Percentiles rank a stretch among this genome's conserved stretches.
phyloP scores from a whole-genome alignment of 2,113 vertebrate genomes.

The Petrocephalus microphthalmus region DNA sequence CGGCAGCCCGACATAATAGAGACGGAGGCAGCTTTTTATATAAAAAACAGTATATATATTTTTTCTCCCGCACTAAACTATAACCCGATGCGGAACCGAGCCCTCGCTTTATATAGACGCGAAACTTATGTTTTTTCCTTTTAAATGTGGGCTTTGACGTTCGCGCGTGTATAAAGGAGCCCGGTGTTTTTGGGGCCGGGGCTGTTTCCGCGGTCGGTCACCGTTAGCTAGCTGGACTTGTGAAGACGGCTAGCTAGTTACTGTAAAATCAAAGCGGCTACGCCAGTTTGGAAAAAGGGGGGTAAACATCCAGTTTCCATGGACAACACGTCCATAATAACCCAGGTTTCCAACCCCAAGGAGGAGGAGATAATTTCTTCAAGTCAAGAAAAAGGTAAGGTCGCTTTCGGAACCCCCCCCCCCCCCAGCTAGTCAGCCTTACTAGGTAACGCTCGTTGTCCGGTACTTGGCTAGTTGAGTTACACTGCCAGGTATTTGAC shows the following conservation, averaged over 20 bases:
- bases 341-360: constrained; percentile 96
- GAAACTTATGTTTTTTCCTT: constrained; percentile 13
- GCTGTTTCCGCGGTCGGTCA: constrained; percentile 35
- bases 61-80: neutral
- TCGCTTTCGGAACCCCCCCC: neutral
- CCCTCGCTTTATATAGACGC: neutral
- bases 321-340: constrained; percentile 98
- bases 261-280: constrained; percentile 26
- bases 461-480: constrained; percentile 1
- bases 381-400: constrained; percentile 90
- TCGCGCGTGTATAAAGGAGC: neutral
- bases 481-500: neutral
- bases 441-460: neutral
- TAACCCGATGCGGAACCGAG: constrained; percentile 7
- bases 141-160: neutral
- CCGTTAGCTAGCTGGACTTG: constrained; percentile 36
- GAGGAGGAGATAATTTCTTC: constrained; percentile 87
- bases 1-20: neutral
- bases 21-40: constrained; percentile 14
- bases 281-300: constrained; percentile 35
- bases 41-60: neutral
- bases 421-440: neutral
- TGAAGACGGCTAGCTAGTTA: constrained; percentile 38
- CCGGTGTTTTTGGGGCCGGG: neutral
- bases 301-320: constrained; percentile 72